Base-by-base conservation (phyloP, 2,113 vertebrate species). In the Charina bottae region DNA sequence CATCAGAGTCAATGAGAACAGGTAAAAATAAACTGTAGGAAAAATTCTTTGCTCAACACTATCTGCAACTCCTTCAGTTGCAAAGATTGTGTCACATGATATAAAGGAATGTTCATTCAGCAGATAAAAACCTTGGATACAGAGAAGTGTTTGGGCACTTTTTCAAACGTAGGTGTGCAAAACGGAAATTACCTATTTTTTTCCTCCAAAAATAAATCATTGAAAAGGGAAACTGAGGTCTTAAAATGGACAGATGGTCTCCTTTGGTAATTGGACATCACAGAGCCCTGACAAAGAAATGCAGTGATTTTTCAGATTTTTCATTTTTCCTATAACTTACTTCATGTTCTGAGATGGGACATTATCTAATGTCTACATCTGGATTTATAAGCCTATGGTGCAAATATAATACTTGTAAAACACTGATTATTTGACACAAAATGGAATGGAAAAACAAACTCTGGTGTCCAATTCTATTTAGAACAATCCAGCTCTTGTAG, bases 401-500 rank as follows among this genome's bases (percentile, higher is more conserved):
- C 83, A 92, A 94, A 92, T 33, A 49, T 12, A 49, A 90, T 95
- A 90, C 94, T 94, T 87, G 17, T 92, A 96, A 95, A 93, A 72
- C 92, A 89, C 0, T 91, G 92, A 91, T 24, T 58, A 64, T 92
- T 58, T 58, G 26, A 85, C 84, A 7, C 62, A 92, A 62, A 42
- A 28, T 58, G n/a, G 26, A 24, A 49, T 62, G 56, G 62, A 85
- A 84, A 60, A 85, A 2, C n/a, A 94, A 90, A 90, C 28, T 86
- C 23, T 85, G 1, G 83, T 53, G 6, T 91, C 58, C 19, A n/a
- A 24, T 42, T 84, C 3, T 9, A 21, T 90, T 95, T 91, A 58
- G 93, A 86, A 95, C 93, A 94, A 78, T 72, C 0, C 93, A 94
- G 83, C 78, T 95, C 94, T 93, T 85, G 88, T 90, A 78, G 54